A percentile compares a stretch with the other conserved stretches of the same genome.
Evolutionary conservation across 2,888 invertebrate genomes (phyloP).

Genomic region (Drosophila buzzatii): DNA sequence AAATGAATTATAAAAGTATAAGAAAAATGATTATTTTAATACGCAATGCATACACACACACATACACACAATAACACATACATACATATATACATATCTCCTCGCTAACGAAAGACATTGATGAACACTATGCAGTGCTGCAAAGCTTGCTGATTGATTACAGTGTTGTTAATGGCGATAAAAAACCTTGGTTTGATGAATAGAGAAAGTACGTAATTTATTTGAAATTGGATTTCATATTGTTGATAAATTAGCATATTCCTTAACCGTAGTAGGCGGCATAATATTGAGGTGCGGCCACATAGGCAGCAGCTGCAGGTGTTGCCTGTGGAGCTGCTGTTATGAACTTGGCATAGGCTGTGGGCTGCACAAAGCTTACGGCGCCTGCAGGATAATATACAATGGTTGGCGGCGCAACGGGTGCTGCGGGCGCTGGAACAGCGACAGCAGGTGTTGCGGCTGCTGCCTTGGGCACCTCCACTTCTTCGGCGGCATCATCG

Average conservation of each 20-base stretch:
- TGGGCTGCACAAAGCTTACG: conserved; percentile 74
- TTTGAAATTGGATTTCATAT: not conserved
- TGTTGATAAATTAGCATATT: not conserved
- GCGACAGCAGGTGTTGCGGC: conserved; percentile 23
- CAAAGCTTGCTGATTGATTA: not conserved
- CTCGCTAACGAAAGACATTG: not conserved
- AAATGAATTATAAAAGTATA: conserved; percentile 21
- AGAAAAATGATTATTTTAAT: not conserved
- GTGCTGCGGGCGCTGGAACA: conserved; percentile 15
- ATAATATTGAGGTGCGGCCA: conserved; percentile 60
- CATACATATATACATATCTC: no score
- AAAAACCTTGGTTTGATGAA: not conserved
- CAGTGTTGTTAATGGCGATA: conserved; percentile 9
- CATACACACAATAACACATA: not conserved
- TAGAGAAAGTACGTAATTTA: conserved; percentile 22
- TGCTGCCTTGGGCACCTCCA: conserved; percentile 45
- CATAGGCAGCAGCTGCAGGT: conserved; percentile 42
- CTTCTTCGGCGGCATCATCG: conserved; percentile 71
- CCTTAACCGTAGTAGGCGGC: conserved; percentile 62
- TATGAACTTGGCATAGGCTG: conserved; percentile 57
- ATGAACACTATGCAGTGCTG: conserved; percentile 7
- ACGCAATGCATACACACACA: not conserved
- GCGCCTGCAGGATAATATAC: conserved; percentile 78
- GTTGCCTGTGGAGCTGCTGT: conserved; percentile 45
- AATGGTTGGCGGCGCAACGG: conserved; percentile 49